phyloP scores from a whole-genome alignment of 2,113 vertebrate genomes.

The Callithrix jacchus region DNA sequence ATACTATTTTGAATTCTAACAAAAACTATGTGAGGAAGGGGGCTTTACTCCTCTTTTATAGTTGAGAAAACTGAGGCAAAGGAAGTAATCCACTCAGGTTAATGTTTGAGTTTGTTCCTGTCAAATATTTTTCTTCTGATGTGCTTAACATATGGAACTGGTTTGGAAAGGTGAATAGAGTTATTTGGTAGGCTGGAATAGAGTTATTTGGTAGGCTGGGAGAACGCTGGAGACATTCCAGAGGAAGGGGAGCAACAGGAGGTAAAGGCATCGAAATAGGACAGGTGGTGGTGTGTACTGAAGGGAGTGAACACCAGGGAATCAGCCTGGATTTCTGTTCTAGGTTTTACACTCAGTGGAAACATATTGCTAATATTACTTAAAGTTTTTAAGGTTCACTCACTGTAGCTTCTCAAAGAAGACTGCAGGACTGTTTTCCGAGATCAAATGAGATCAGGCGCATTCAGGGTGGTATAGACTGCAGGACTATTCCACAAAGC shows the following conservation, averaged over 20 bases:
- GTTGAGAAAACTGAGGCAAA: neutral
- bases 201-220: neutral
- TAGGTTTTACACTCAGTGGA: neutral
- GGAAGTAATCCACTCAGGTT: neutral
- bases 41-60: neutral
- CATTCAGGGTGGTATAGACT: neutral
- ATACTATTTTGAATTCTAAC: slow-evolving; percentile 14
- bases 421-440: neutral
- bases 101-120: slow-evolving; percentile 1
- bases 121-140: neutral
- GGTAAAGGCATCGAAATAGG: neutral
- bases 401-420: neutral
- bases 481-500: neutral
- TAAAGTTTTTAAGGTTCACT: neutral
- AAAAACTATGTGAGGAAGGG: neutral
- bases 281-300: neutral
- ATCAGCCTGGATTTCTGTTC: neutral
- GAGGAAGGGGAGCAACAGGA: neutral
- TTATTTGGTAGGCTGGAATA: neutral
- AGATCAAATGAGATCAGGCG: too few relatives aligned
- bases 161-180: slow-evolving; percentile 3
- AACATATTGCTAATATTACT: neutral
- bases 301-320: neutral
- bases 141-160: neutral
- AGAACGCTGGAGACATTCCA: neutral